Evolutionary conservation across 2,888 invertebrate genomes (phyloP), one percentile per base, ranked within the genome.

Genomic region (Cryptops parisi): DNA sequence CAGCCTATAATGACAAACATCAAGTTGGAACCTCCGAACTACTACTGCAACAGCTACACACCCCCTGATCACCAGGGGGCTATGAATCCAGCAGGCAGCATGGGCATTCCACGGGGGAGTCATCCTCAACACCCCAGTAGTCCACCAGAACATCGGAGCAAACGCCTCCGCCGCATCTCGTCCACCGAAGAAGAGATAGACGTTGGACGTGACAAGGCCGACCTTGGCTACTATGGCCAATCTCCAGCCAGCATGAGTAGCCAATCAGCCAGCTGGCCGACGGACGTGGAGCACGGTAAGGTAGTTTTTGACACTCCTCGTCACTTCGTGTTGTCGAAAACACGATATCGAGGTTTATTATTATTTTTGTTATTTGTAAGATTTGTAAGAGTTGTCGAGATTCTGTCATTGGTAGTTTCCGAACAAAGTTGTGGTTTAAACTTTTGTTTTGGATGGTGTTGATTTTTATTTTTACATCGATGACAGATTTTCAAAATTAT

Each of bases 11-110:
- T 80, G 67, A 81, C 79, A 70, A 78, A 78, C 64, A 84, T 85
- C 66, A 84, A 84, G 74, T 77, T 85, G 70, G 86, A 87, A 73
- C 83, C 81, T 70, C 78, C 83, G 61, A 77, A 80, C 62, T 84
- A 84, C 71, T 85, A 85, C 72, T 84, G 83, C 73, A 81, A 79
- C 70, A 84, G 80, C 72, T 86, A 85, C 72, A 79, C 82, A 63
- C 77, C 82, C 62, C 78, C 80, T 62, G 77, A 77, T 60, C 74
- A 60, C 26, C 59, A 58, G 38, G 43, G 57, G 41, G 53, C 55
- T 9, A 41, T 59, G 12, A 54, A 53, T 5, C 51, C 58, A 22
- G 23, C 26, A 6, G 47, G 52, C 4, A 41, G 46, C 15, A 21
- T 49, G 19, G 43, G 48, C 33, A 15, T 55, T 19, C 39, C 53